These are phyloP conservation scores for Dunckerocampus dactyliophorus DNA, from an alignment of 2,113 vertebrate species.

Conservation along the genomic window DNA sequence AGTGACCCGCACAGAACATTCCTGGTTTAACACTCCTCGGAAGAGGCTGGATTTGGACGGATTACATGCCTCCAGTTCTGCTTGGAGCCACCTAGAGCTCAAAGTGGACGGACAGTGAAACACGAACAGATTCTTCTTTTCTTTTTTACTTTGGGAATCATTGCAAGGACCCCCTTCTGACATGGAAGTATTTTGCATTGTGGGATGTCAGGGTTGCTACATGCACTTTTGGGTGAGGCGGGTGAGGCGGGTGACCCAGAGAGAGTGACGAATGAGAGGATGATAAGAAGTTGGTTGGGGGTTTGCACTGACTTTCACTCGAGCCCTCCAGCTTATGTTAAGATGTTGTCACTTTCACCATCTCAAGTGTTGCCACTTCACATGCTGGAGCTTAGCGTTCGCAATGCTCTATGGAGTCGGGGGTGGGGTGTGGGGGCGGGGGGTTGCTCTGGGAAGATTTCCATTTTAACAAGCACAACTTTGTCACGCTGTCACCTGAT, in stretches of 20 bases:
- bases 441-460: constrained; percentile 66
- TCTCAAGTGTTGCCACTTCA: constrained; percentile 82
- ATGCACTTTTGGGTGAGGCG: constrained; percentile 6
- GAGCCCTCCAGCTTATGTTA: constrained; percentile 73
- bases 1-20: constrained; percentile 69
- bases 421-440: constrained; percentile 37
- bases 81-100: constrained; percentile 71
- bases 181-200: constrained; percentile 11
- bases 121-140: constrained; percentile 16
- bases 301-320: constrained; percentile 62
- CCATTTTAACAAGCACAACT: constrained; percentile 69
- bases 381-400: constrained; percentile 70
- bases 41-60: constrained; percentile 75
- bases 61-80: constrained; percentile 76
- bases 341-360: constrained; percentile 79
- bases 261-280: constrained; percentile 44
- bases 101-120: constrained; percentile 51
- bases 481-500: constrained; percentile 64
- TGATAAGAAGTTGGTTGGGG: constrained; percentile 47
- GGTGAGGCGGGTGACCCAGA: constrained; percentile 29
- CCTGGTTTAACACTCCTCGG: constrained; percentile 71
- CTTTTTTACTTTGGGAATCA: constrained; percentile 9
- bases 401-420: constrained; percentile 30
- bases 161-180: constrained; percentile 21
- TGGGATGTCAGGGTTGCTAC: constrained; percentile 17